Percentiles rank a stretch among this genome's conserved stretches.
These are phyloP conservation scores for Spilarctia lutea DNA, from an alignment of 2,888 invertebrate genomes.

Conservation along the genomic window DNA sequence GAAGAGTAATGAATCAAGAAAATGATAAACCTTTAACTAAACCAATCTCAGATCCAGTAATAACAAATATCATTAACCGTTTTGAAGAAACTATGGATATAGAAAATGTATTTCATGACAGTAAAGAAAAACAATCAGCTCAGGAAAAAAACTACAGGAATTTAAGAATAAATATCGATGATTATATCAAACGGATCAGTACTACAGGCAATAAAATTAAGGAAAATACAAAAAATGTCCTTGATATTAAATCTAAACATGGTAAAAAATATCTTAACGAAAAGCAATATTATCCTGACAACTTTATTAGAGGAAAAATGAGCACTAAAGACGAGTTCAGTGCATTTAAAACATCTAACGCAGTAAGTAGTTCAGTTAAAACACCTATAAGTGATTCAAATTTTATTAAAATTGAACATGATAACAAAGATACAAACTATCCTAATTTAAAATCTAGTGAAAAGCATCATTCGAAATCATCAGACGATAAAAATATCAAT, in stretches of 20 bases:
- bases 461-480: not conserved
- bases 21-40: not conserved
- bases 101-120: not conserved
- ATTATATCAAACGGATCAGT: conserved; percentile 2
- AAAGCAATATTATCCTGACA: not conserved
- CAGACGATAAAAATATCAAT: not conserved
- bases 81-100: not conserved
- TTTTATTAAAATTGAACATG: not conserved
- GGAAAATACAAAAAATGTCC: not conserved
- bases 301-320: conserved; percentile 7
- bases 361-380: not conserved
- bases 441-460: not conserved
- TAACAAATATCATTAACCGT: not conserved
- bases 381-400: not conserved
- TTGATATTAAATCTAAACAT: not conserved
- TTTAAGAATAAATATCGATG: conserved; percentile 11
- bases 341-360: not conserved
- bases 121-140: not conserved
- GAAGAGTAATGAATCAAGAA: not conserved
- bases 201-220: not conserved
- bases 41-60: not conserved
- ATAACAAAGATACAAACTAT: not conserved
- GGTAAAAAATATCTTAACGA: not conserved
- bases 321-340: not conserved
- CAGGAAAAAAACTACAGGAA: not conserved